Base-by-base conservation (phyloP, 2,797 vertebrate species). In the Sphenodon punctatus region DNA sequence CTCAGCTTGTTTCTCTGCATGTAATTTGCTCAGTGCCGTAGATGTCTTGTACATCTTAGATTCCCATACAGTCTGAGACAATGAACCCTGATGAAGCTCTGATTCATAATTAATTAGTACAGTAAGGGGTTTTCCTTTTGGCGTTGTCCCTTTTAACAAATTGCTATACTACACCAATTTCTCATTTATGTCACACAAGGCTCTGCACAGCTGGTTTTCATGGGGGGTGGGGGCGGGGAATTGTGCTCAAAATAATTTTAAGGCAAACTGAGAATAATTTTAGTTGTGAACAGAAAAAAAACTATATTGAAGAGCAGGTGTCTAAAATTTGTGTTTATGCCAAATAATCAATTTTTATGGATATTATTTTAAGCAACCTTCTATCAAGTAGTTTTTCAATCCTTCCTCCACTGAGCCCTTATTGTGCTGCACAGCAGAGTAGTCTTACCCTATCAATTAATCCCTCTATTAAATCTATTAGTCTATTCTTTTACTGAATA, bases 171-270 rank as follows among this genome's bases (percentile, higher is more conserved):
- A 67, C 65, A 88, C 74, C 30, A 82, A 60, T 87, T 90, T 90
- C 68, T 68, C 16, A 81, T 90, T 88, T 72, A 49, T 34, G 13
- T 36, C 53, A 67, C 32, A 65, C 67, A 63, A 67, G 78, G 70
- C 32, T 76, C 38, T 45, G 75, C 30, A 71, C 69, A 92, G 64
- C 45, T 89, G 46, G 34, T 78, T 88, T 89, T 87, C 34, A 55
- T 83, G 78, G 93, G 89, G 92, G 86, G 41, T 92, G 46, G 78
- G 93, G 89, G 92, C 86, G 41, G 92, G 46, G 32, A 68, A 82
- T 84, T 91, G 39, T 27, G 79, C 58, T 58, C 27, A 58, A 67
- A 88, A 75, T 84, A 71, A 75, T 88, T 87, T 78, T 77, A 81
- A 84, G 45, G 63, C 43, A 75, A 80, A 68, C 51, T 30, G 32